A percentile compares a stretch with the other conserved stretches of the same genome.
These are phyloP conservation scores for Pegoplata infirma DNA, from an alignment of 2,888 invertebrate genomes.

Conservation along the genomic window DNA sequence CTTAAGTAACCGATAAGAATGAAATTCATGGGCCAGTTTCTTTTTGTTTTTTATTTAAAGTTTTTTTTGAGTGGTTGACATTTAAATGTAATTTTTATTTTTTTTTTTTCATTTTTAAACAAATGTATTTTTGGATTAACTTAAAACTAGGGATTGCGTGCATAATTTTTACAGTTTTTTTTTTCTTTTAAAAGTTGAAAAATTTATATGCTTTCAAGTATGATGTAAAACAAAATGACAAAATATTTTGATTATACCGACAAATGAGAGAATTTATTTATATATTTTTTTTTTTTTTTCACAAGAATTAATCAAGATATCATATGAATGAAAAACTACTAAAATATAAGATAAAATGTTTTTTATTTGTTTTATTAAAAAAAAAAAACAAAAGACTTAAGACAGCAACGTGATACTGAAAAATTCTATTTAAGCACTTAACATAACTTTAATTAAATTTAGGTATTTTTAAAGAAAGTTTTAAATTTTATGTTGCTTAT, in stretches of 20 bases:
- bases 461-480: too few species aligned
- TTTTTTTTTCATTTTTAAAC: too few species aligned
- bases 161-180: constrained; percentile 46
- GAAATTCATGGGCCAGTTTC: constrained; percentile 57
- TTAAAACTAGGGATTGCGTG: constrained; percentile 55
- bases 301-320: constrained; percentile 55
- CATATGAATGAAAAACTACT: constrained; percentile 43
- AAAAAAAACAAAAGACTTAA: background rate
- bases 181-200: constrained; percentile 21
- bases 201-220: constrained; percentile 54
- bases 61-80: constrained; percentile 62
- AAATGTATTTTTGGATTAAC: constrained; percentile 27
- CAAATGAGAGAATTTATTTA: constrained; percentile 54
- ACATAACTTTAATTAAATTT: too few species aligned
- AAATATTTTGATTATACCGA: constrained; percentile 54
- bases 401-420: too few species aligned
- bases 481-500: too few species aligned
- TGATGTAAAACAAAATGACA: constrained; percentile 57
- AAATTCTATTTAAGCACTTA: too few species aligned
- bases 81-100: constrained; percentile 60
- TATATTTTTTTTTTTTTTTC: constrained; percentile 3
- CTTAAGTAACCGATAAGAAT: constrained; percentile 63
- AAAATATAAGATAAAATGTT: constrained; percentile 42
- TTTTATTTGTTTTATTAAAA: background rate
- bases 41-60: constrained; percentile 48